Evolutionary conservation across 2,113 vertebrate species (phyloP).

Genomic region (Odobenus rosmarus): DNA sequence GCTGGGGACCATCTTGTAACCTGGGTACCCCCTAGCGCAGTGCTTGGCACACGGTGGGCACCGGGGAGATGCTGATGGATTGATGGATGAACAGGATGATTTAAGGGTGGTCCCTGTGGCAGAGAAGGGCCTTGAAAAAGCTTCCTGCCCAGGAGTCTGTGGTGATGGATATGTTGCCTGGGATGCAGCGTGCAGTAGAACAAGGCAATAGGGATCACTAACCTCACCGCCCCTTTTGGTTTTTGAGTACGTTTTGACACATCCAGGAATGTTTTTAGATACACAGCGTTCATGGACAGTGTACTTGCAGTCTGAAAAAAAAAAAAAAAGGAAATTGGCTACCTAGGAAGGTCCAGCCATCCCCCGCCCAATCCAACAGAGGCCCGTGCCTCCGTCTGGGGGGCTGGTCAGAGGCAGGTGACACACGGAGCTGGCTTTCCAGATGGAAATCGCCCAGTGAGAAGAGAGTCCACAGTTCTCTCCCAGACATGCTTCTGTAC

Average conservation of each 20-base stretch:
- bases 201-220: conserved; percentile 78
- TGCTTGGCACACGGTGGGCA: neutral
- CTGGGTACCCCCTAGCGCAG: neutral
- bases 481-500: neutral
- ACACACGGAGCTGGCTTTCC: neutral
- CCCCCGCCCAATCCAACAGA: neutral
- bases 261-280: conserved; percentile 94
- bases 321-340: neutral
- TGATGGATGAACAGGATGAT: conserved; percentile 58
- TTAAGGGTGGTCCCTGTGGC: neutral
- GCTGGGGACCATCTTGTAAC: neutral
- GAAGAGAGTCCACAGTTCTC: neutral
- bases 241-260: conserved; percentile 96
- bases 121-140: neutral
- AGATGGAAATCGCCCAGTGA: neutral
- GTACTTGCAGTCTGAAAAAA: conserved; percentile 94
- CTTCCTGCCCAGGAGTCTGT: neutral
- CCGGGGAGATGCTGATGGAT: conserved; percentile 24
- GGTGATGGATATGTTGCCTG: neutral
- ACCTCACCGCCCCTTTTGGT: conserved; percentile 91
- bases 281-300: conserved; percentile 96
- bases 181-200: conserved; percentile 12
- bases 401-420: neutral
- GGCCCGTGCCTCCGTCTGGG: neutral
- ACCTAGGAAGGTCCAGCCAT: neutral